Conservation (phyloP, 2,888 invertebrate genomes). For the Crepidodera aurea region DNA sequence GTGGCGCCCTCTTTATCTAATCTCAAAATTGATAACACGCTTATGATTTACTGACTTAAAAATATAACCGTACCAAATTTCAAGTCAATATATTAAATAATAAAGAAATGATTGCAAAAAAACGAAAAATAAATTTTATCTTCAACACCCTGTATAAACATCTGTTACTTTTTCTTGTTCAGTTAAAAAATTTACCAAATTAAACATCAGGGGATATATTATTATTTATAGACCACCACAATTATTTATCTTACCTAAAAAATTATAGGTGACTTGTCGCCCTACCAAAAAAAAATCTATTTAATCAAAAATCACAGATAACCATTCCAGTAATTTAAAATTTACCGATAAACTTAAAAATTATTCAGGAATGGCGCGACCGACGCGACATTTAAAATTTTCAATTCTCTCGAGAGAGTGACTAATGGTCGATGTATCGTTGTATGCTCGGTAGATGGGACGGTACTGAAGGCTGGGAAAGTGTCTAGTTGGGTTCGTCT, state of each 20-base stretch:
- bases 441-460: not conserved
- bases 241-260: not conserved
- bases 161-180: too few species aligned
- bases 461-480: conserved; percentile 10
- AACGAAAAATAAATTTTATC: too few species aligned
- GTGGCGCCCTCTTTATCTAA: too few species aligned
- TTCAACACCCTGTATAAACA: too few species aligned
- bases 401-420: not conserved
- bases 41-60: too few species aligned
- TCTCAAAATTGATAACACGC: too few species aligned
- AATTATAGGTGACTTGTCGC: not conserved
- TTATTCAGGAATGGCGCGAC: not conserved
- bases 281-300: not conserved
- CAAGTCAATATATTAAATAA: too few species aligned
- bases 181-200: too few species aligned
- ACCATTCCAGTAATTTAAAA: not conserved
- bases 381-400: conserved; percentile 10
- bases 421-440: not conserved
- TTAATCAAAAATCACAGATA: conserved; percentile 1
- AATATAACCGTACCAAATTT: too few species aligned
- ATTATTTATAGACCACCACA: too few species aligned
- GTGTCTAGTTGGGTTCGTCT: conserved; percentile 9
- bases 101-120: too few species aligned
- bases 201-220: too few species aligned
- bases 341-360: not conserved